phyloP scores from a whole-genome alignment of 2,888 invertebrate genomes.

The Drosophila ezoana region DNA sequence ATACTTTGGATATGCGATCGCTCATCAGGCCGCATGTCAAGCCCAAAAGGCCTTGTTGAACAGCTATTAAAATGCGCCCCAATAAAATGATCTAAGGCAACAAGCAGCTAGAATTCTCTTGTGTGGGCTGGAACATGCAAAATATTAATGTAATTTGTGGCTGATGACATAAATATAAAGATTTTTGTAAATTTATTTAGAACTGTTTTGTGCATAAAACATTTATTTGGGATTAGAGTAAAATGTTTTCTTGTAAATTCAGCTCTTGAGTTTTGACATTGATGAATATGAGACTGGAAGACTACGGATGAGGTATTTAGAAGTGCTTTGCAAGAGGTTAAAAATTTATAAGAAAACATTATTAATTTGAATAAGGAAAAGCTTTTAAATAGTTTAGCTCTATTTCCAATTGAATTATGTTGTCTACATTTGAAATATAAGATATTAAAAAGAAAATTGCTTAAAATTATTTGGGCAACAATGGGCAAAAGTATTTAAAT shows the following conservation, averaged over 20 bases:
- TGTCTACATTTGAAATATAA: no score
- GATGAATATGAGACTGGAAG: neutral
- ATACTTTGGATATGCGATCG: slow-evolving; percentile 29
- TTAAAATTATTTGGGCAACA: no score
- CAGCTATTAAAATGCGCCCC: slow-evolving; percentile 21
- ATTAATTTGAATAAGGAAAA: no score
- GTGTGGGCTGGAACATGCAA: slow-evolving; percentile 40
- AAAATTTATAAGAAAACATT: no score
- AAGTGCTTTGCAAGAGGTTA: neutral
- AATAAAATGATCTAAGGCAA: slow-evolving; percentile 38
- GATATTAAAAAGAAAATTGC: no score
- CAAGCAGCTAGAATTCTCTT: slow-evolving; percentile 9
- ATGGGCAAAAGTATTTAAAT: no score
- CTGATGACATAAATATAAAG: slow-evolving; percentile 1
- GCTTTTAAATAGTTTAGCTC: no score
- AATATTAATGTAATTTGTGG: slow-evolving; percentile 24
- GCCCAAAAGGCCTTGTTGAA: slow-evolving; percentile 38
- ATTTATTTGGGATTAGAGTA: neutral
- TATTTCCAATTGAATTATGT: no score
- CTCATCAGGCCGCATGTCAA: slow-evolving; percentile 28
- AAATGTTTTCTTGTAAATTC: neutral
- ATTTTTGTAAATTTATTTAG: slow-evolving; percentile 17
- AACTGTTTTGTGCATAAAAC: slow-evolving; percentile 6
- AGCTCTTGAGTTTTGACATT: slow-evolving; percentile 12
- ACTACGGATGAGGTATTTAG: neutral